Percentiles rank a stretch among this genome's conserved stretches.
Evolutionary conservation across 2,113 vertebrate genomes (phyloP).

Genomic region (Callorhinus ursinus): DNA sequence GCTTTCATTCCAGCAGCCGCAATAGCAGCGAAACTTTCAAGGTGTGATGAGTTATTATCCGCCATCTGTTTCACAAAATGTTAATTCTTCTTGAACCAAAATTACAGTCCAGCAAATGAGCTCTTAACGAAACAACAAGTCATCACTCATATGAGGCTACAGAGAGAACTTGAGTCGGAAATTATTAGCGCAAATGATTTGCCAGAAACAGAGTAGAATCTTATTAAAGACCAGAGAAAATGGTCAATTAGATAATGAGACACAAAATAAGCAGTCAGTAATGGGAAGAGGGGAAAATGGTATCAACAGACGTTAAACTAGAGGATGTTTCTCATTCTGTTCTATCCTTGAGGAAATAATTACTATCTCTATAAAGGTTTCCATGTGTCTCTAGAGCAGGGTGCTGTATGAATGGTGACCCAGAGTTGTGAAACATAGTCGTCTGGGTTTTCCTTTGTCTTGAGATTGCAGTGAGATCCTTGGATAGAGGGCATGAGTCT

Average conservation of each 20-base stretch:
- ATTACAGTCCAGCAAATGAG: constrained; percentile 75
- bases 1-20: constrained; percentile 67
- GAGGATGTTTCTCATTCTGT: not conserved
- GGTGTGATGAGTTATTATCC: constrained; percentile 65
- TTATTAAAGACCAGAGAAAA: constrained; percentile 80
- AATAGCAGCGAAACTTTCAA: constrained; percentile 64
- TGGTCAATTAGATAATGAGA: constrained; percentile 71
- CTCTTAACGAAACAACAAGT: constrained; percentile 71
- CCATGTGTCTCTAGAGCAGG: not conserved
- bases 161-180: constrained; percentile 76
- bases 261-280: constrained; percentile 45
- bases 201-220: constrained; percentile 60
- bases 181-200: constrained; percentile 78
- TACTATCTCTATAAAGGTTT: not conserved
- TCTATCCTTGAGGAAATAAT: constrained; percentile 23
- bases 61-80: constrained; percentile 78
- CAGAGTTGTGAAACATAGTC: not conserved
- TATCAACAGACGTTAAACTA: constrained; percentile 30
- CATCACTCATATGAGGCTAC: constrained; percentile 77
- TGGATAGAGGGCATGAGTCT: not conserved
- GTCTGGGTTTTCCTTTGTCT: not conserved
- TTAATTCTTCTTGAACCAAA: constrained; percentile 77
- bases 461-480: not conserved
- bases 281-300: constrained; percentile 36
- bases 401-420: not conserved